These are phyloP conservation scores for Carassius carassius DNA, from an alignment of 2,113 vertebrate species.

Conservation along the genomic window DNA sequence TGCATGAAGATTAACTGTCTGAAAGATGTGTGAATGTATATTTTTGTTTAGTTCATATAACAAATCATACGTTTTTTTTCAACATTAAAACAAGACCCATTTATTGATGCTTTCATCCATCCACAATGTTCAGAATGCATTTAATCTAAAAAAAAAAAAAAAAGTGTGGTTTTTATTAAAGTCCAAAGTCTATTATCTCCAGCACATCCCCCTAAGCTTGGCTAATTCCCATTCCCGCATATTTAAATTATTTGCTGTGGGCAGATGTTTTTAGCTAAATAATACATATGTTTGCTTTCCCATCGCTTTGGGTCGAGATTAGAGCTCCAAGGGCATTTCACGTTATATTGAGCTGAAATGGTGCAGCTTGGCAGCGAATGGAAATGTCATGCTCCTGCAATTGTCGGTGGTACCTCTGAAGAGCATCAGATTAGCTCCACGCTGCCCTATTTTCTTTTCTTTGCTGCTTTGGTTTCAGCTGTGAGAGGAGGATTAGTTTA, in stretches of 20 bases:
- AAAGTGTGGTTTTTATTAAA: background rate
- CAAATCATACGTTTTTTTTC: background rate
- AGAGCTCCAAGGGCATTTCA: background rate
- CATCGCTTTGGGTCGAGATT: conserved; percentile 53
- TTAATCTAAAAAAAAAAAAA: background rate
- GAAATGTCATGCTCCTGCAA: conserved; percentile 30
- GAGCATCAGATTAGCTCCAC: conserved; percentile 3
- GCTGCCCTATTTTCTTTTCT: background rate
- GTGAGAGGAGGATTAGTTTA: conserved; percentile 26
- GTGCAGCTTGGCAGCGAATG: background rate
- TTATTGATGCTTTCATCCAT: background rate
- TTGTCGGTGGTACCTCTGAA: background rate
- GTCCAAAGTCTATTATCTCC: conserved; percentile 16
- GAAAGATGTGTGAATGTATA: background rate
- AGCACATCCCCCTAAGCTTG: background rate
- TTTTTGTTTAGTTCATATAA: background rate
- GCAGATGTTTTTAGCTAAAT: conserved; percentile 46
- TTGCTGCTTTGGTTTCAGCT: conserved; percentile 8
- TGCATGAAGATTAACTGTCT: background rate
- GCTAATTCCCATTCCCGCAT: conserved; percentile 13
- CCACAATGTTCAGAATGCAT: background rate
- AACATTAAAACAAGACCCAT: background rate
- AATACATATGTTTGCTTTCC: conserved; percentile 51
- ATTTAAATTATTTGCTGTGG: conserved; percentile 12
- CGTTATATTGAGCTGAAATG: conserved; percentile 10